These are phyloP conservation scores for Pangasianodon hypophthalmus DNA, from an alignment of 2,113 vertebrate genomes.

Conservation along the genomic window DNA sequence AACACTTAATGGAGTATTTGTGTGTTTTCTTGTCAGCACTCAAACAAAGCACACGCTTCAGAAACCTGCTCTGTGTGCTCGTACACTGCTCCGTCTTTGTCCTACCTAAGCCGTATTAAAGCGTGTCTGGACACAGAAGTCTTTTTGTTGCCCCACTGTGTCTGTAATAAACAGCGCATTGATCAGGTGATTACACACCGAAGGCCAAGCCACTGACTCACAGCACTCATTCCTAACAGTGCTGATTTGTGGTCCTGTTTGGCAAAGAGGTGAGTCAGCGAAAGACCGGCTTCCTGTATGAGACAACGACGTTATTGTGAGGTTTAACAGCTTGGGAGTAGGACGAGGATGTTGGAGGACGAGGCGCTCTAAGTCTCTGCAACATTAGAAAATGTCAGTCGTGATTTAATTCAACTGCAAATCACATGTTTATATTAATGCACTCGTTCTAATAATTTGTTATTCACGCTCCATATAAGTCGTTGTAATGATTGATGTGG, in stretches of 20 bases:
- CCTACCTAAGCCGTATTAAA: neutral
- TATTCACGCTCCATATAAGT: too few relatives aligned
- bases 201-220: slow-evolving; percentile 32
- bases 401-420: neutral
- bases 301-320: slow-evolving; percentile 39
- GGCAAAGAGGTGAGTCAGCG: slow-evolving; percentile 39
- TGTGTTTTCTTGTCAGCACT: neutral
- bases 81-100: neutral
- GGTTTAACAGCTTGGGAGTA: slow-evolving; percentile 2
- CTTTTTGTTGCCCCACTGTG: slow-evolving; percentile 28
- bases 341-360: neutral
- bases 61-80: neutral
- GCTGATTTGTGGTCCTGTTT: slow-evolving; percentile 46
- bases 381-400: neutral
- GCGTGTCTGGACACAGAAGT: slow-evolving; percentile 23
- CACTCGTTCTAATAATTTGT: neutral
- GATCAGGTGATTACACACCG: slow-evolving; percentile 47
- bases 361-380: neutral
- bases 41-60: neutral
- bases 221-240: slow-evolving; percentile 29
- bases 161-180: slow-evolving; percentile 38
- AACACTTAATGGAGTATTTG: neutral
- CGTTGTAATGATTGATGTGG: too few relatives aligned
- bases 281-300: slow-evolving; percentile 40
- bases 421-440: neutral